Conservation (phyloP, 2,113 vertebrate genomes). For the Burhinus bistriatus region DNA sequence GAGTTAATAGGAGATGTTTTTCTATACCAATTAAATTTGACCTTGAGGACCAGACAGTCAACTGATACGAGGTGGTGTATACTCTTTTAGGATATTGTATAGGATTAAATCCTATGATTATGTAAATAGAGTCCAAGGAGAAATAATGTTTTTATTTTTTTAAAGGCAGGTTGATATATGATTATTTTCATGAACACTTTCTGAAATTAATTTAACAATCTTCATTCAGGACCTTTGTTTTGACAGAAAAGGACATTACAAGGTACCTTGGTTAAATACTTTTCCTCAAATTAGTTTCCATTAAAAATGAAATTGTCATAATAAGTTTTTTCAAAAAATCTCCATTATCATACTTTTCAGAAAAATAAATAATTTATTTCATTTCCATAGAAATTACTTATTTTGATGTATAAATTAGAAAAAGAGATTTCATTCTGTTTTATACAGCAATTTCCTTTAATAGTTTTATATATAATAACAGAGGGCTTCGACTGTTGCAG, state of each 20-base stretch:
- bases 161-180: background rate
- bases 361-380: background rate
- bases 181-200: background rate
- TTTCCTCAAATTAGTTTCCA: background rate
- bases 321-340: background rate
- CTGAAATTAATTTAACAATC: background rate
- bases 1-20: background rate
- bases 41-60: background rate
- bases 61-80: background rate
- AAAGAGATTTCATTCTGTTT: background rate
- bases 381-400: background rate
- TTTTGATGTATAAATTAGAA: background rate
- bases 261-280: background rate
- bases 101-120: background rate
- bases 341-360: background rate
- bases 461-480: background rate
- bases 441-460: background rate
- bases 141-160: background rate
- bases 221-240: background rate
- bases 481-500: background rate
- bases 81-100: background rate
- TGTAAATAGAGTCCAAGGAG: background rate
- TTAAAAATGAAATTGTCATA: background rate
- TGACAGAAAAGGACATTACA: background rate
- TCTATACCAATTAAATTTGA: conserved; percentile 14